A percentile compares a stretch with the other conserved stretches of the same genome.
phyloP scores from a whole-genome alignment of 2,113 vertebrate species.

The Hystrix brachyura region DNA sequence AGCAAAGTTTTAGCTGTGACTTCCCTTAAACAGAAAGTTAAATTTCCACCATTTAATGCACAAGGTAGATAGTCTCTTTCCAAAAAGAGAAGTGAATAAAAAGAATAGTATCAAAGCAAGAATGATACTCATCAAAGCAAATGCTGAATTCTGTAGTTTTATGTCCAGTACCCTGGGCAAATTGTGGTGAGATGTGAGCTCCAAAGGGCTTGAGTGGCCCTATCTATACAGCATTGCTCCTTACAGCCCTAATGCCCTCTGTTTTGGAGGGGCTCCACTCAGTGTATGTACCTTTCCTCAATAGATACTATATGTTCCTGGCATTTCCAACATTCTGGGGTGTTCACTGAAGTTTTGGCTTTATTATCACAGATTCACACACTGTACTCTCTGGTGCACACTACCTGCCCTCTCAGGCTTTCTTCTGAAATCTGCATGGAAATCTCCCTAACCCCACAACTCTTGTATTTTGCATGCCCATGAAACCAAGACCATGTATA shows the following conservation, averaged over 20 bases:
- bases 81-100: not conserved
- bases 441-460: not conserved
- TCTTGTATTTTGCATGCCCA: not conserved
- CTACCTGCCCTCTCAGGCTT: no score
- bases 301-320: not conserved
- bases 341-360: not conserved
- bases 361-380: not conserved
- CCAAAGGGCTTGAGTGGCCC: not conserved
- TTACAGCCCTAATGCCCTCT: not conserved
- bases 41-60: not conserved
- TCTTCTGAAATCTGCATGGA: not conserved
- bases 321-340: not conserved
- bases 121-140: not conserved
- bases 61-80: not conserved
- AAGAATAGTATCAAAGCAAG: not conserved
- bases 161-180: not conserved
- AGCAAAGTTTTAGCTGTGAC: not conserved
- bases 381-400: not conserved
- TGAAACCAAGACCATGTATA: not conserved
- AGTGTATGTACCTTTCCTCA: not conserved
- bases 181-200: not conserved
- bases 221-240: not conserved
- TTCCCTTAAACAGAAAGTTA: not conserved
- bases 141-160: not conserved
- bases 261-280: not conserved